Conservation (phyloP, 2,888 invertebrate genomes). For the Eilema depressum region DNA sequence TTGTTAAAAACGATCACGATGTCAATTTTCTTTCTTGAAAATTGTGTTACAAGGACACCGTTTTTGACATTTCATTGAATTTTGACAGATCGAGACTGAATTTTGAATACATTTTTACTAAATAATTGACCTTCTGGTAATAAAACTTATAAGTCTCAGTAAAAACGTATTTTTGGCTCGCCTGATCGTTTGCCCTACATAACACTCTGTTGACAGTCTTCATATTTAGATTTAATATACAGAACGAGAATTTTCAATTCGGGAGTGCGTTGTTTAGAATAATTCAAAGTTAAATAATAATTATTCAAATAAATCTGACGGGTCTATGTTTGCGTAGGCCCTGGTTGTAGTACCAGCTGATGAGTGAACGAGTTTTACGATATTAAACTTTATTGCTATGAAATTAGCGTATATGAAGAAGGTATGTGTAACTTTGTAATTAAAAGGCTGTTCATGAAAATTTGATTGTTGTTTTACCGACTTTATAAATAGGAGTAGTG, state of each 20-base stretch:
- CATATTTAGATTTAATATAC: conserved; percentile 60
- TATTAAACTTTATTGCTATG: conserved; percentile 53
- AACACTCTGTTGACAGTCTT: conserved; percentile 25
- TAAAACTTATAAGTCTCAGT: too few relatives aligned
- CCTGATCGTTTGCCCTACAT: too few relatives aligned
- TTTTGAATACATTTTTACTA: too few relatives aligned
- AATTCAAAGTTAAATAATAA: conserved; percentile 72
- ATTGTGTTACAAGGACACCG: too few relatives aligned
- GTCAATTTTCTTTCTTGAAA: too few relatives aligned
- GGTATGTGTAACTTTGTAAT: conserved; percentile 44
- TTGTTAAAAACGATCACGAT: too few relatives aligned
- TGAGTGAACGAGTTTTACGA: conserved; percentile 53
- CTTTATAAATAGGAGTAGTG: neutral
- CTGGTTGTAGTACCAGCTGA: conserved; percentile 70
- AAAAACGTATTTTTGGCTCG: too few relatives aligned
- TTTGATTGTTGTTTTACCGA: neutral
- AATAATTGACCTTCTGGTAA: too few relatives aligned
- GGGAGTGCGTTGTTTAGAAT: conserved; percentile 63
- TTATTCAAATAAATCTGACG: conserved; percentile 72
- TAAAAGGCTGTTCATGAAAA: conserved; percentile 18
- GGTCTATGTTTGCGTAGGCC: conserved; percentile 74
- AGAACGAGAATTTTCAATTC: conserved; percentile 66
- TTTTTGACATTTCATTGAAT: too few relatives aligned
- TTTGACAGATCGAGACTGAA: too few relatives aligned
- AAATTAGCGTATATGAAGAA: conserved; percentile 27